Base-by-base conservation (phyloP, 2,888 invertebrate genomes). In the Opisthograptis luteolata region DNA sequence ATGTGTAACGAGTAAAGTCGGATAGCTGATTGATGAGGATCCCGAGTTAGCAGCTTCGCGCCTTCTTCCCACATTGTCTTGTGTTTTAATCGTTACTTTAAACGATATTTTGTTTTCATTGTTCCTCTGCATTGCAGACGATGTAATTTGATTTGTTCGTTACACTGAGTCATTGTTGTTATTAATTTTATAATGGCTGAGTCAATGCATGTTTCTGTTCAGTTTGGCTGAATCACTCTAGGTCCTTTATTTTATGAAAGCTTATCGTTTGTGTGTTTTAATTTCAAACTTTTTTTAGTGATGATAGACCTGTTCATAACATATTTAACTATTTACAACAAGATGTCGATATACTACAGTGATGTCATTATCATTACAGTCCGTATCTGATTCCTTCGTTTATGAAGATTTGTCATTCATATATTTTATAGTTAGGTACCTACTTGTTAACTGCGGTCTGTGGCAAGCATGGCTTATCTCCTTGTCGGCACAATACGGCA, bases 21-120 rank as follows among this genome's bases (percentile, higher is more conserved):
- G 77, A 84, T 84, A 68, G 76, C 79, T 89, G 89, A 88, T 89
- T 87, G 88, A 87, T 89, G 85, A 84, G 81, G 66, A 68, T 61
- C 69, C 72, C 69, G 78, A 74, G 79, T 81, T 73, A 73, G 64
- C 70, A 75, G 78, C 79, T 78, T 72, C 69, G 68, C 74, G 68
- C 63, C 75, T 71, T 74, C 75, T 76, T 76, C 64, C 70, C 48
- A 60, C 76, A 86, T 89, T 89, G 88, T 89, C 79, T 85, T 70
- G 66, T 68, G 73, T 79, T 58, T 70, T 86, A 84, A 87, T 88
- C 84, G 85, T 82, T 76, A 79, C 79, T 85, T 86, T 85, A 84
- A 86, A 81, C 81, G 79, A 70, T 76, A 79, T 61, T 60, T 86
- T 79, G 73, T 81, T 77, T 73, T 78, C 78, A 86, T 87, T 87